Evolutionary conservation across 92 coral and sea anemone species (phyloP).

Genomic region (Diadumene lineata): DNA sequence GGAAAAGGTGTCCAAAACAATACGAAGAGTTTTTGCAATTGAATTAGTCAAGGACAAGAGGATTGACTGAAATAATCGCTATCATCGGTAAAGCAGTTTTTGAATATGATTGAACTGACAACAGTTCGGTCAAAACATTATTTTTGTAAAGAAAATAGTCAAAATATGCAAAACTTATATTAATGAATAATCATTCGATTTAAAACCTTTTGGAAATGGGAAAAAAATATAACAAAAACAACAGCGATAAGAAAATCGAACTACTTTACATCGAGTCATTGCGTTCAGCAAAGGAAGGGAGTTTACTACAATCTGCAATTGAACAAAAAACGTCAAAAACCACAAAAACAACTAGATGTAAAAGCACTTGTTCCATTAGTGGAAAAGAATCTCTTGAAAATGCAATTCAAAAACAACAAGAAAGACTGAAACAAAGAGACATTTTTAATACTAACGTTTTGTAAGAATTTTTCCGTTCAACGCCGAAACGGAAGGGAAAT

Average conservation of each 20-base stretch:
- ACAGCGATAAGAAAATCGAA: constrained; percentile 59
- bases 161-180: too few relatives aligned
- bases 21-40: too few relatives aligned
- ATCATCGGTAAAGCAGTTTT: too few relatives aligned
- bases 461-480: constrained; percentile 57
- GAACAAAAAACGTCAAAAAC: neutral
- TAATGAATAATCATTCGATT: too few relatives aligned
- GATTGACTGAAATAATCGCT: too few relatives aligned
- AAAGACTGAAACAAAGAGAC: constrained; percentile 18
- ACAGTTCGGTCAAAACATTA: too few relatives aligned
- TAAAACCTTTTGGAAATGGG: too few relatives aligned
- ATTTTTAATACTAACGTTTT: constrained; percentile 55
- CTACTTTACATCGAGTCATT: constrained; percentile 48
- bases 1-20: too few relatives aligned
- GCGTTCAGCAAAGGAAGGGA: constrained; percentile 46
- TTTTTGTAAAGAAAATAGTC: too few relatives aligned
- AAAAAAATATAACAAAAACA: constrained; percentile 22
- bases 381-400: constrained; percentile 53
- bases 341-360: too few relatives aligned
- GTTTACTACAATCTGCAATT: constrained; percentile 15
- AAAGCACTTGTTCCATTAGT: constrained; percentile 5
- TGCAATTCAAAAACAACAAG: constrained; percentile 61
- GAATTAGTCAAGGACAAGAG: too few relatives aligned
- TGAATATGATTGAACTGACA: too few relatives aligned
- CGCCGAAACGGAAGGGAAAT: neutral